A percentile compares a stretch with the other conserved stretches of the same genome.
phyloP scores from a whole-genome alignment of 2,888 invertebrate species.

The Pachliopta kotzebuea region DNA sequence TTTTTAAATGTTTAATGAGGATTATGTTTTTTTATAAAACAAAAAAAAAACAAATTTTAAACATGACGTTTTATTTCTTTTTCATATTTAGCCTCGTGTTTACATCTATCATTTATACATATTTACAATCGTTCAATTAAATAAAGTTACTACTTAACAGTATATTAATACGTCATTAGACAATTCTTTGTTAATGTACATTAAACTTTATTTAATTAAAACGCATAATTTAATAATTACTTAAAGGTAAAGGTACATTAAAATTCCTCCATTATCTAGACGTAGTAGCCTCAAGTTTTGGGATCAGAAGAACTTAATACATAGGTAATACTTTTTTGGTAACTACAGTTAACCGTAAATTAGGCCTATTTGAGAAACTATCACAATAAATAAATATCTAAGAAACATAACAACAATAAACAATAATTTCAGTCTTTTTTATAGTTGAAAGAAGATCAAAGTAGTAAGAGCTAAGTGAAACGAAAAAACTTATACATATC shows the following conservation, averaged over 20 bases:
- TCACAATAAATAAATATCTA: conserved; percentile 76
- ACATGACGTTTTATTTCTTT: conserved; percentile 49
- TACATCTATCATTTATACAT: conserved; percentile 47
- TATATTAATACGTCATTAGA: neutral
- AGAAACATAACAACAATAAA: conserved; percentile 69
- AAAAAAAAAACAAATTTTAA: conserved; percentile 44
- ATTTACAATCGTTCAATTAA: conserved; percentile 60
- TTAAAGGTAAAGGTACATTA: conserved; percentile 38
- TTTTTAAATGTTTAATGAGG: neutral
- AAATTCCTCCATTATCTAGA: conserved; percentile 45
- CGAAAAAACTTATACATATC: neutral
- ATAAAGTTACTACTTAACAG: conserved; percentile 19
- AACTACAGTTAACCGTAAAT: conserved; percentile 71
- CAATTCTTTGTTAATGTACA: conserved; percentile 1
- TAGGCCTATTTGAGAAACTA: conserved; percentile 55
- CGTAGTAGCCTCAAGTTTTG: conserved; percentile 64
- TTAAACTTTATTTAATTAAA: conserved; percentile 26
- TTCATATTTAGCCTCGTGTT: conserved; percentile 65
- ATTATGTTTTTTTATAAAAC: conserved; percentile 33
- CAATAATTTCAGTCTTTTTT: conserved; percentile 68
- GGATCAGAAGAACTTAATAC: conserved; percentile 54
- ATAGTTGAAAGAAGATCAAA: conserved; percentile 50
- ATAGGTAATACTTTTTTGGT: conserved; percentile 77
- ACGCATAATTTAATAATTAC: conserved; percentile 29
- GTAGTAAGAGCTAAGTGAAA: conserved; percentile 17